Evolutionary conservation across 2,797 vertebrate species (phyloP).

Genomic region (Sardinella longiceps): DNA sequence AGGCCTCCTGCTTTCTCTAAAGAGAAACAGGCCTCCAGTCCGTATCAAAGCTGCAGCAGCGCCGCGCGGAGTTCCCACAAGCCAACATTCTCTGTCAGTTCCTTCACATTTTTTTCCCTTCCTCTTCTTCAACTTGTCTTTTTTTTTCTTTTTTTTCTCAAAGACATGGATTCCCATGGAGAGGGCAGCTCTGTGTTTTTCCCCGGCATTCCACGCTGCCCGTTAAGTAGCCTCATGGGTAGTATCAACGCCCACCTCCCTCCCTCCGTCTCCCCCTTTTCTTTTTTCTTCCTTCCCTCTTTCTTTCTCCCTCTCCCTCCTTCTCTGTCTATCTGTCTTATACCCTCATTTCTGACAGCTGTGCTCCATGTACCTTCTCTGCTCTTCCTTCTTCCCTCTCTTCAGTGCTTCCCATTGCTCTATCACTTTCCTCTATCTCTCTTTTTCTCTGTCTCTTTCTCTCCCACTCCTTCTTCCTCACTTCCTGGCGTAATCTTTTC

Average conservation of each 20-base stretch:
- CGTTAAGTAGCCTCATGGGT: conserved; percentile 69
- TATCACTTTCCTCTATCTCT: background rate
- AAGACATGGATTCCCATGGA: conserved; percentile 63
- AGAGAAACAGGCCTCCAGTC: conserved; percentile 54
- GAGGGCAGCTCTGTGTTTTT: conserved; percentile 53
- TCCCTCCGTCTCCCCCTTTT: conserved; percentile 34
- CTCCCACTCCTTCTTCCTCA: conserved; percentile 46
- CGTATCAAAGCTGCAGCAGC: conserved; percentile 49
- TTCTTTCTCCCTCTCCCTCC: conserved; percentile 12
- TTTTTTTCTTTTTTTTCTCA: conserved; percentile 32
- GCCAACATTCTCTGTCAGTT: conserved; percentile 31
- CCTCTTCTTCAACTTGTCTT: conserved; percentile 41
- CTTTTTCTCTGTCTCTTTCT: conserved; percentile 19
- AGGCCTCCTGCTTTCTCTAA: conserved; percentile 42
- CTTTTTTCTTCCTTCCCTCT: conserved; percentile 21
- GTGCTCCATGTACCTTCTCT: conserved; percentile 5
- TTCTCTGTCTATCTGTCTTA: conserved; percentile 29
- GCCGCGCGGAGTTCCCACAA: conserved; percentile 53
- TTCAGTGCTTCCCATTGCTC: conserved; percentile 22
- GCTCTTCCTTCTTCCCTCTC: background rate
- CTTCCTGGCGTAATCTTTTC: conserved; percentile 39
- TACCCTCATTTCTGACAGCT: background rate
- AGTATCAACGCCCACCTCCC: conserved; percentile 56
- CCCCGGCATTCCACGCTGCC: conserved; percentile 67
- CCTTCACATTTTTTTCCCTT: conserved; percentile 20